These are phyloP conservation scores for Megaleporinus macrocephalus DNA, from an alignment of 2,113 vertebrate genomes.

Conservation along the genomic window DNA sequence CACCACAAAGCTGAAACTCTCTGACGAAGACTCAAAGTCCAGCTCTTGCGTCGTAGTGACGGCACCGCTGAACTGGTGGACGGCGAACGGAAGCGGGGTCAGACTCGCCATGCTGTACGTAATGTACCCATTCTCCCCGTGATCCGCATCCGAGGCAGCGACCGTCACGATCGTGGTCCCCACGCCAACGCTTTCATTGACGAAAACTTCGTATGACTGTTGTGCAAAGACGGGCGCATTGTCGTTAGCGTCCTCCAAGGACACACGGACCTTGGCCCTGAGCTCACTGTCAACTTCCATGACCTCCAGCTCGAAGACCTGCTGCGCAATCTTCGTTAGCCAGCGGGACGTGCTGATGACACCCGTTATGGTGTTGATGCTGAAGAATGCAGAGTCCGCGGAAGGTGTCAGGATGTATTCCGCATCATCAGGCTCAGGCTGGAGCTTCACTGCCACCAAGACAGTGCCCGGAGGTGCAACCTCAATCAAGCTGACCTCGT, in stretches of 20 bases:
- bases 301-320: constrained; percentile 86
- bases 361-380: constrained; percentile 88
- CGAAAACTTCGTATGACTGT: constrained; percentile 82
- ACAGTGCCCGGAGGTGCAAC: constrained; percentile 91
- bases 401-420: constrained; percentile 86
- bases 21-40: constrained; percentile 93
- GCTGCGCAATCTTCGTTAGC: constrained; percentile 83
- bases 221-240: constrained; percentile 90
- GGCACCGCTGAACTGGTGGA: constrained; percentile 95
- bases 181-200: constrained; percentile 90
- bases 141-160: constrained; percentile 88
- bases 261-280: constrained; percentile 81
- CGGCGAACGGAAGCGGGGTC: constrained; percentile 86
- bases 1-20: constrained; percentile 91
- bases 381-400: constrained; percentile 84
- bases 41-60: constrained; percentile 89
- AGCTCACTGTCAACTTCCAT: constrained; percentile 78
- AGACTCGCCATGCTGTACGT: constrained; percentile 94
- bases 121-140: constrained; percentile 96
- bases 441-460: constrained; percentile 84
- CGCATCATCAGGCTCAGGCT: constrained; percentile 81
- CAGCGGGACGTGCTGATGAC: constrained; percentile 85
- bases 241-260: constrained; percentile 90
- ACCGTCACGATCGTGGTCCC: constrained; percentile 84
- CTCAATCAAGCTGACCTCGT: constrained; percentile 87